Percentiles rank a stretch among this genome's conserved stretches.
phyloP scores from a whole-genome alignment of 2,797 vertebrate species.

The Hippopotamyrus pictus region DNA sequence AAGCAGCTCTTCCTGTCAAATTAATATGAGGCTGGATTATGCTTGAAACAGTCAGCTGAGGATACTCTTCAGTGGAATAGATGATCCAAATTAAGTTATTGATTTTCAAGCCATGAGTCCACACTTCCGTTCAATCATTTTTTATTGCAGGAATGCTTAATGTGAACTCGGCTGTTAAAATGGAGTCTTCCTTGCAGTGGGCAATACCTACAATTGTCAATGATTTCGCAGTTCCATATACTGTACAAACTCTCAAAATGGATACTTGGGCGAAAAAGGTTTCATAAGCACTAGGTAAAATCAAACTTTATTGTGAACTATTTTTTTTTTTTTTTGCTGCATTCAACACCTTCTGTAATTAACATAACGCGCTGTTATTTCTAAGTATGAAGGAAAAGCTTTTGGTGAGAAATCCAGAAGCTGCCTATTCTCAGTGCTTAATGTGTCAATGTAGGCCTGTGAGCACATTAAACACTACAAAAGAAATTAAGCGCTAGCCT shows the following conservation, averaged over 20 bases:
- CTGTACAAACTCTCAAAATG: conserved; percentile 35
- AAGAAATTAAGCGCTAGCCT: conserved; percentile 2
- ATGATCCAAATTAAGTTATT: neutral
- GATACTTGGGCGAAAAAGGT: neutral
- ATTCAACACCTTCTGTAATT: neutral
- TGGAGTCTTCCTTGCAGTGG: conserved; percentile 16
- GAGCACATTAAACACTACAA: conserved; percentile 27
- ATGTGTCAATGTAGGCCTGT: conserved; percentile 35
- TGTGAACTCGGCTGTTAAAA: conserved; percentile 23
- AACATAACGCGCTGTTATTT: neutral
- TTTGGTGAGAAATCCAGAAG: conserved; percentile 38
- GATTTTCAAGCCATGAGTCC: neutral
- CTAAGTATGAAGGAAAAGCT: conserved; percentile 6
- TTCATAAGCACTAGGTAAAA: neutral
- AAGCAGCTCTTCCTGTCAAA: neutral
- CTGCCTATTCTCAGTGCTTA: conserved; percentile 39
- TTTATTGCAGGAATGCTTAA: neutral
- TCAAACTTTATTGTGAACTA: neutral
- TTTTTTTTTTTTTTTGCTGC: neutral
- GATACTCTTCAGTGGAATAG: neutral
- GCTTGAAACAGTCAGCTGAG: neutral
- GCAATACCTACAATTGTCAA: conserved; percentile 16
- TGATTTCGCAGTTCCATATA: conserved; percentile 36
- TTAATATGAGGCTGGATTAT: neutral
- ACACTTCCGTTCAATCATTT: neutral